These are phyloP conservation scores for Petrophora chlorosata DNA, from an alignment of 2,888 invertebrate genomes.

Conservation along the genomic window DNA sequence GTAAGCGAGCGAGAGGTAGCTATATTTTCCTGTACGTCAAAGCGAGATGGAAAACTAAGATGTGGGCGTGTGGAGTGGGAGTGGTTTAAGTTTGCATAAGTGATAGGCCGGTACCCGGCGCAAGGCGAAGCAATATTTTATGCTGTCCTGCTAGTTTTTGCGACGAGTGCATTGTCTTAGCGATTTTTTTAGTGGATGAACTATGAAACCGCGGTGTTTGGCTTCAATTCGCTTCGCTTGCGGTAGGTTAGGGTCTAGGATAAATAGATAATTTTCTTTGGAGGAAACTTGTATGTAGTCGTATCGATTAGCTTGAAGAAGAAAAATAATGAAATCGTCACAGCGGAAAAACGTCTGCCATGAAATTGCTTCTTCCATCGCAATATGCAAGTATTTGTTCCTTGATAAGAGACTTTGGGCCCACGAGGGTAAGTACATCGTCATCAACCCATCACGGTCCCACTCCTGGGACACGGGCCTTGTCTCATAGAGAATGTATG, in stretches of 20 bases:
- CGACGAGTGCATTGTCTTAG: constrained; percentile 71
- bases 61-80: constrained; percentile 68
- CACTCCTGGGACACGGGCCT: too few species aligned
- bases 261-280: constrained; percentile 17
- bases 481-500: too few species aligned
- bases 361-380: too few species aligned
- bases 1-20: constrained; percentile 55
- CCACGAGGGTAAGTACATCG: too few species aligned
- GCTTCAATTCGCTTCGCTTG: constrained; percentile 56
- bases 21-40: constrained; percentile 37
- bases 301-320: background rate
- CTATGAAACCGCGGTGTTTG: constrained; percentile 62
- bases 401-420: too few species aligned
- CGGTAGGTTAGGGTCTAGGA: constrained; percentile 61
- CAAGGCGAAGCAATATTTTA: constrained; percentile 61
- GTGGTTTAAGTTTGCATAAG: constrained; percentile 75
- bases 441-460: too few species aligned
- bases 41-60: constrained; percentile 48
- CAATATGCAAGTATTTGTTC: too few species aligned
- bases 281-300: constrained; percentile 1
- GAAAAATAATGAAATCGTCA: background rate
- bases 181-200: constrained; percentile 57
- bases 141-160: constrained; percentile 60
- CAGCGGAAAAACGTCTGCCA: background rate
- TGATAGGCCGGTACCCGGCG: constrained; percentile 49